A percentile compares a stretch with the other conserved stretches of the same genome.
phyloP scores from a whole-genome alignment of 2,113 vertebrate genomes.

The Morone chrysops region DNA sequence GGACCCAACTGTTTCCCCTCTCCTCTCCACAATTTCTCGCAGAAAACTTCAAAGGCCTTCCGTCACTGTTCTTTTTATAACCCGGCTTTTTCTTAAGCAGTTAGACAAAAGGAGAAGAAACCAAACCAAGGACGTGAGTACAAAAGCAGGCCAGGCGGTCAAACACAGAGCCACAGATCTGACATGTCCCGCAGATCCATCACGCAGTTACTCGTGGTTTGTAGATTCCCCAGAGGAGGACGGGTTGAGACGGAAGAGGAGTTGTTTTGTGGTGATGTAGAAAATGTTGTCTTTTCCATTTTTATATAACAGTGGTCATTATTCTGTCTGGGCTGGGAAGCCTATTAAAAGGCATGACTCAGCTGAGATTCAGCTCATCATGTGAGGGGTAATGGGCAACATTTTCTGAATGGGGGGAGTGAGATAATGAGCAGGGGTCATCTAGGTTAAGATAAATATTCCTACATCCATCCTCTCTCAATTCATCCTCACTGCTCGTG shows the following conservation, averaged over 20 bases:
- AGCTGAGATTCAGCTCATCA: conserved; percentile 45
- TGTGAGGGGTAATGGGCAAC: conserved; percentile 32
- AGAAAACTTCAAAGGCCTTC: conserved; percentile 76
- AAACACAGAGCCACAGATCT: conserved; percentile 50
- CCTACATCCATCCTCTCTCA: conserved; percentile 39
- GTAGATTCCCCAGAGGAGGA: conserved; percentile 26
- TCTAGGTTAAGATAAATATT: conserved; percentile 40
- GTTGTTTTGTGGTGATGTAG: conserved; percentile 13
- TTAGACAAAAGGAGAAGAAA: conserved; percentile 74
- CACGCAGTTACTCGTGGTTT: conserved; percentile 17
- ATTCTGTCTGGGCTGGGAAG: conserved; percentile 26
- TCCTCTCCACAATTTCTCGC: conserved; percentile 63
- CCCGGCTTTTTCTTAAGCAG: conserved; percentile 56
- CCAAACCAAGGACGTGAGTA: conserved; percentile 53
- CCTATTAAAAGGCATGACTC: conserved; percentile 59
- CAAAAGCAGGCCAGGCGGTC: conserved; percentile 68
- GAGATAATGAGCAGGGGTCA: conserved; percentile 51
- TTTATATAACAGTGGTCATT: conserved; percentile 59
- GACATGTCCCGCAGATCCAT: conserved; percentile 60
- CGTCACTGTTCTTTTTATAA: conserved; percentile 76
- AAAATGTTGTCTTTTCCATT: conserved; percentile 46
- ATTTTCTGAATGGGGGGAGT: conserved; percentile 57
- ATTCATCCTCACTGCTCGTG: conserved; percentile 11
- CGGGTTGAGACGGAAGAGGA: conserved; percentile 24
- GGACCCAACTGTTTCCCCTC: conserved; percentile 74